Base-by-base conservation (phyloP, 2,113 vertebrate species). In the Gymnocephalus cernua region DNA sequence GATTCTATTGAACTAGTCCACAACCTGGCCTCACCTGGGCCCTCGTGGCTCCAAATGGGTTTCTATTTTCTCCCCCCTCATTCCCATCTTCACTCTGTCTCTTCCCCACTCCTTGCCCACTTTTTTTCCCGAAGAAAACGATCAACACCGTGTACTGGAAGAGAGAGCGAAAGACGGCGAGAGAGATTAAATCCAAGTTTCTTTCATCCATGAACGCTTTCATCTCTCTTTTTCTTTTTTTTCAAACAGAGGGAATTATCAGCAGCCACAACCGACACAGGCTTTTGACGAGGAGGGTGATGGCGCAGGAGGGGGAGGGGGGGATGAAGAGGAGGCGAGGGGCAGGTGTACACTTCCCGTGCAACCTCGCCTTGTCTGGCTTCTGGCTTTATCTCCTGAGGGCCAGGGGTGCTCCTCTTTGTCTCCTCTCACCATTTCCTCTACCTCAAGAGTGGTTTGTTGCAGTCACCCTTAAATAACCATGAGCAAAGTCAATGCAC, bases 151-250 rank as follows among this genome's bases (percentile, higher is more conserved):
- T 95, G 94, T 95, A 93, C 94, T 96, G 95, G 94, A 95, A 96
- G 96, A 95, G 95, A 61, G 67, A 78, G 79, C 16, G 25, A 62
- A 64, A 96, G 95, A 95, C 62, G 29, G 94, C 94, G 51, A 73
- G 80, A 77, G 95, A 98, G 96, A 98, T 97, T 97, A 97, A 97
- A 97, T 97, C 95, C 96, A 96, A 97, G 94, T 97, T 96, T 96
- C 96, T 97, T 98, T 98, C 96, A 98, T 97, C 96, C 97, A 95
- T 96, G 96, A 96, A 95, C 94, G 95, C 96, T 98, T 97, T 99
- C 97, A 97, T 98, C 96, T 97, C 93, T 96, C 38, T 95, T 72
- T 95, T 96, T 76, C 84, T 82, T 79, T 61, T 70, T 77, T 81
- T 74, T 41, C 89, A 90, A 87, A 92, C 88, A 90, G 90, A 77